Percentiles rank a stretch among this genome's conserved stretches.
Evolutionary conservation across 2,113 vertebrate species (phyloP).

Genomic region (Carettochelys insculpta): DNA sequence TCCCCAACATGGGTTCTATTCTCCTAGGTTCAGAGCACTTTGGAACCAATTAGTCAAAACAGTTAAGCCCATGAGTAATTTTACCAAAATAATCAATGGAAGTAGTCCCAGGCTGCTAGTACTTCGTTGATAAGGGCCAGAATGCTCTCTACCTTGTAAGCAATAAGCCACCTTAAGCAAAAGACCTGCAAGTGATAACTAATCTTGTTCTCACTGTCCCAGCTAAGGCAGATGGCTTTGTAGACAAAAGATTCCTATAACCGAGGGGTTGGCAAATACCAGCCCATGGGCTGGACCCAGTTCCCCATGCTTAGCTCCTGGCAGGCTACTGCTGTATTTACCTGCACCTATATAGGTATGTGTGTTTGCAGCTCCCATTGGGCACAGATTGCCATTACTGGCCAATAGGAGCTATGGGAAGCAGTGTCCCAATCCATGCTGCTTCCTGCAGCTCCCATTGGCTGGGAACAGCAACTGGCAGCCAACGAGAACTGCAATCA

Average conservation of each 20-base stretch:
- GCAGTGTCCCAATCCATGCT: no score
- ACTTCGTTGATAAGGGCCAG: background rate
- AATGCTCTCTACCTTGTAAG: background rate
- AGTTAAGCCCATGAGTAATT: background rate
- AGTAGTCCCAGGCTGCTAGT: background rate
- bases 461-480: no score
- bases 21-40: background rate
- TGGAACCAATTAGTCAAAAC: background rate
- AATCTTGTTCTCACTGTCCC: background rate
- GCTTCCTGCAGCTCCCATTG: no score
- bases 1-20: background rate
- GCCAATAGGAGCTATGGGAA: no score
- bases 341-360: no score
- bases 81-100: background rate
- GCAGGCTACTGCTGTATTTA: no score
- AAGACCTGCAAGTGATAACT: background rate
- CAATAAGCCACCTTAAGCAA: background rate
- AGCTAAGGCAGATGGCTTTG: constrained; percentile 3
- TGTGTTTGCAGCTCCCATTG: no score
- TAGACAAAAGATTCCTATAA: background rate
- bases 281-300: no score
- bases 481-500: no score
- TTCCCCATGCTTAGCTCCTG: no score
- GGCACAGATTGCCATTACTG: no score
- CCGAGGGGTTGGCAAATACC: no score